These are phyloP conservation scores for Caenorhabditis panamensis DNA, from an alignment of 2,888 invertebrate species.

Conservation along the genomic window DNA sequence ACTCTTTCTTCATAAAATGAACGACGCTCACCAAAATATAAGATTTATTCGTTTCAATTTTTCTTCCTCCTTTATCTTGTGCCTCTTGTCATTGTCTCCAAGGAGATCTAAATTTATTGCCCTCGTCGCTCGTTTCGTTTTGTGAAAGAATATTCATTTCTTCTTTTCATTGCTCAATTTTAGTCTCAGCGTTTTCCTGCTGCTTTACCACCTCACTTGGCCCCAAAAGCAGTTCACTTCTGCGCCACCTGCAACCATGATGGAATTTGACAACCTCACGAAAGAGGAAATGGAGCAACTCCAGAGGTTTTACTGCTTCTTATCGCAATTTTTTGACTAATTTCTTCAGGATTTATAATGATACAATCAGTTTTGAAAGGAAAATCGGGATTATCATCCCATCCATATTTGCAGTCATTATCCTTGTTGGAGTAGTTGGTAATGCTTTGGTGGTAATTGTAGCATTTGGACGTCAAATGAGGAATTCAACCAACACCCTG, in stretches of 20 bases:
- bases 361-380: slow-evolving; percentile 75
- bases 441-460: slow-evolving; percentile 93
- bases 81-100: slow-evolving; percentile 16
- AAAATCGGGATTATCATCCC: slow-evolving; percentile 79
- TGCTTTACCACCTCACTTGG: background rate
- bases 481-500: slow-evolving; percentile 92
- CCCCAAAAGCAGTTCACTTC: background rate
- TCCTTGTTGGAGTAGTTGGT: slow-evolving; percentile 91
- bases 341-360: slow-evolving; percentile 72
- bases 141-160: background rate
- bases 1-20: slow-evolving; percentile 10
- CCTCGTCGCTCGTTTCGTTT: background rate
- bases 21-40: slow-evolving; percentile 21
- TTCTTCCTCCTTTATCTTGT: slow-evolving; percentile 17
- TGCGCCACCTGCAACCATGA: slow-evolving; percentile 3
- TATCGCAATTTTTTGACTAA: background rate
- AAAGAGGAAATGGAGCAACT: slow-evolving; percentile 51
- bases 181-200: background rate
- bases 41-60: slow-evolving; percentile 31
- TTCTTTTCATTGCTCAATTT: slow-evolving; percentile 1
- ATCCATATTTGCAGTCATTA: slow-evolving; percentile 88
- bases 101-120: slow-evolving; percentile 17
- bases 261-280: slow-evolving; percentile 55
- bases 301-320: slow-evolving; percentile 32
- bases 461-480: slow-evolving; percentile 91